These are phyloP conservation scores for Drosophila novamexicana DNA, from an alignment of 1,140 invertebrate species.

Conservation along the genomic window DNA sequence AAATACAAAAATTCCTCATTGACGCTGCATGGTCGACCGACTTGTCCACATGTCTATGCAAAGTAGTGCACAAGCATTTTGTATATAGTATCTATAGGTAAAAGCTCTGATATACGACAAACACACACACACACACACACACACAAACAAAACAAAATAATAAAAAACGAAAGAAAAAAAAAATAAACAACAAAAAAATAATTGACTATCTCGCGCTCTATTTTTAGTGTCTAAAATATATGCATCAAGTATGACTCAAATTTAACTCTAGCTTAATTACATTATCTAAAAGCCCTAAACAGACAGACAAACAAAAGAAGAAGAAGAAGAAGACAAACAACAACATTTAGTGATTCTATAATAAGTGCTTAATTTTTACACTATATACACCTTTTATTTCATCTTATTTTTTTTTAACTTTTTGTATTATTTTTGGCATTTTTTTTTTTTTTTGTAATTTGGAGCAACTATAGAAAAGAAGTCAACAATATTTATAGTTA, in stretches of 20 bases:
- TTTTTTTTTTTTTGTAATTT: conserved; percentile 51
- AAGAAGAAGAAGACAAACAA: conserved; percentile 67
- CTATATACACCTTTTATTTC: conserved; percentile 62
- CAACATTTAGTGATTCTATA: conserved; percentile 80
- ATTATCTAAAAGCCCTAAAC: conserved; percentile 52
- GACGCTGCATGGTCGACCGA: conserved; percentile 55
- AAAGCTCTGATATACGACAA: conserved; percentile 61
- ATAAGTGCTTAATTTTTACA: conserved; percentile 67
- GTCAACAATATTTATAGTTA: conserved; percentile 73
- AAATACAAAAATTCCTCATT: conserved; percentile 68
- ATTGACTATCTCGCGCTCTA: conserved; percentile 79
- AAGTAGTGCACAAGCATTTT: conserved; percentile 64
- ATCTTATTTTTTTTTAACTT: conserved; percentile 46
- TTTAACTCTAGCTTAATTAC: conserved; percentile 75
- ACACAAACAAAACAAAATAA: conserved; percentile 32
- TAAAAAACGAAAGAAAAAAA: conserved; percentile 25
- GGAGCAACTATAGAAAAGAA: conserved; percentile 57
- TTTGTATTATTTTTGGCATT: conserved; percentile 63
- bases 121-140: too few species aligned
- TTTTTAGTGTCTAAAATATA: conserved; percentile 62
- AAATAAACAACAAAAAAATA: conserved; percentile 41
- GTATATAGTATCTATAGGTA: conserved; percentile 68
- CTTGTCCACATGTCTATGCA: conserved; percentile 54
- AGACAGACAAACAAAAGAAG: conserved; percentile 58
- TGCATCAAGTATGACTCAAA: conserved; percentile 52